phyloP scores from a whole-genome alignment of 2,888 invertebrate species.

The Molanna angustata region DNA sequence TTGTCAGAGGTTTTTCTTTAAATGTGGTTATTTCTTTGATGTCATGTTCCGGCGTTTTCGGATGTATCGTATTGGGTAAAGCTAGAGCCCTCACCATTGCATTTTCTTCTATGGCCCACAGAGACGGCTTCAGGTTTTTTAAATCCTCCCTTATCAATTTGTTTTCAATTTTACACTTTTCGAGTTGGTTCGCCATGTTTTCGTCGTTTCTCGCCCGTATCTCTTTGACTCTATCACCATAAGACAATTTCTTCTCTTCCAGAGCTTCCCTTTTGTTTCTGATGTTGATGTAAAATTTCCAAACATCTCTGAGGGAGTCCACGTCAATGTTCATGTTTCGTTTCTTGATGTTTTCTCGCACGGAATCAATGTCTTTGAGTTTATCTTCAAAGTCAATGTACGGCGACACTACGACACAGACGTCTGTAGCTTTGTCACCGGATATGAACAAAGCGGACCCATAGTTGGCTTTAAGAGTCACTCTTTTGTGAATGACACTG shows the following conservation, averaged over 20 bases:
- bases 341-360: no score
- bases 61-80: conserved; percentile 69
- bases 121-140: conserved; percentile 58
- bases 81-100: conserved; percentile 62
- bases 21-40: conserved; percentile 37
- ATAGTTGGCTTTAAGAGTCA: conserved; percentile 26
- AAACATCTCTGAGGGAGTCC: conserved; percentile 55
- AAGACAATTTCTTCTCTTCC: conserved; percentile 45
- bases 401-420: conserved; percentile 66
- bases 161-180: conserved; percentile 56
- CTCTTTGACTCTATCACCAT: not conserved
- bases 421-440: conserved; percentile 66
- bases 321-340: conserved; percentile 57
- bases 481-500: not conserved
- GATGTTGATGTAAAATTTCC: conserved; percentile 60
- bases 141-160: conserved; percentile 59
- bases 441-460: conserved; percentile 64
- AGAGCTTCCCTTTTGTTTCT: conserved; percentile 50
- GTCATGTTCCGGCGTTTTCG: conserved; percentile 55
- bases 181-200: conserved; percentile 40
- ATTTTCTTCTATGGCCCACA: conserved; percentile 73
- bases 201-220: not conserved
- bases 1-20: conserved; percentile 38
- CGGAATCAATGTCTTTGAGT: no score
- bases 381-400: conserved; percentile 69